Evolutionary conservation across 2,113 vertebrate genomes (phyloP), one percentile per base, ranked within the genome.

Genomic region (Alethe castanea): DNA sequence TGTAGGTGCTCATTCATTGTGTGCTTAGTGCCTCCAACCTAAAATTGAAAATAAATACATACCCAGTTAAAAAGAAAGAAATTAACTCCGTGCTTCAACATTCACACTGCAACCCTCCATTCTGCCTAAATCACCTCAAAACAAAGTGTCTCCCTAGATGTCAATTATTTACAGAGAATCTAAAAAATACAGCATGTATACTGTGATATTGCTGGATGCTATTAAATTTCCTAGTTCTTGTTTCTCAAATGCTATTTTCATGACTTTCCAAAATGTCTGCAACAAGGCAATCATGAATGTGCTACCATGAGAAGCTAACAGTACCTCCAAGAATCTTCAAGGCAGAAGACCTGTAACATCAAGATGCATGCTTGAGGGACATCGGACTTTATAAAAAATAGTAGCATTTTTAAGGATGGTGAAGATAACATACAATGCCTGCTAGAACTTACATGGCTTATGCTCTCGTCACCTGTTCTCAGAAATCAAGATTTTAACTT

Each of bases 1-100:
- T 98, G 98, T 57, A 98, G 97, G 94, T 98, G 98, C 78, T 99
- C 98, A 94, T 98, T 99, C 98, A 99, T 98, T 44, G 98, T 98
- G 98, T 98, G 98, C 97, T 98, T 99, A 97, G 96, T 96, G 96
- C 98, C 94, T 88, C 98, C 98, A 93, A 98, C 98, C 99, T 99
- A 96, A 91, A 98, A 98, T 91, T 66, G 65, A 97, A 95, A 98
- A 96, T 91, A 96, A 83, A 96, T 91, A 95, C 42, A 92, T 48
- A 88, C 45, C 69, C 81, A 94, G 66, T 97, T 97, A 97, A 96
- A 50, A 90, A 77, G 71, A 72, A 50, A 91, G 57, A 65, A 48
- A 54, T 40, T 33, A 81, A 50, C 36, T 56, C 59, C 19, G 5
- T 47, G 48, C 78, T 76, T 59, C 65, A 33, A 40, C n/a, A 36